A percentile compares a stretch with the other conserved stretches of the same genome.
Evolutionary conservation across 2,113 vertebrate genomes (phyloP).

Genomic region (Heterotilapia buettikoferi): DNA sequence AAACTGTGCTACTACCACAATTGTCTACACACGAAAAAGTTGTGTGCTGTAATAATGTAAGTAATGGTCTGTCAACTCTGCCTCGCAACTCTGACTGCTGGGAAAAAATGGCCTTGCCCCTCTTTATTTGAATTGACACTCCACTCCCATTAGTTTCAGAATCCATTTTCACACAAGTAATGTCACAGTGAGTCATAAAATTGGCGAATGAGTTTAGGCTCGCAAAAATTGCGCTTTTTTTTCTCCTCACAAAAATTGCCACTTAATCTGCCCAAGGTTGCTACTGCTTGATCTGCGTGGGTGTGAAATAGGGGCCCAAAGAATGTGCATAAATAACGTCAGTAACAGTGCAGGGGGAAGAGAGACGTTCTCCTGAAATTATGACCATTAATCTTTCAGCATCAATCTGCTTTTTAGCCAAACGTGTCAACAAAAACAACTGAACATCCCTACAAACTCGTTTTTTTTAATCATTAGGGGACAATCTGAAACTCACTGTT

Average conservation of each 20-base stretch:
- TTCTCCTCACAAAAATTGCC: not conserved
- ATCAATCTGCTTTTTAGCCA: not conserved
- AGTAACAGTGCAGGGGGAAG: not conserved
- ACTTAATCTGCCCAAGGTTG: not conserved
- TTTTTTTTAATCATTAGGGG: not conserved
- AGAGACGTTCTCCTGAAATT: not conserved
- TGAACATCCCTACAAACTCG: not conserved
- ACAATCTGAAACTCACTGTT: constrained; percentile 75
- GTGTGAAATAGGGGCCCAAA: not conserved
- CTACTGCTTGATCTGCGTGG: not conserved
- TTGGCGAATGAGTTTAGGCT: not conserved
- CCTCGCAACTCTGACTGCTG: not conserved
- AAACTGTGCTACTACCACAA: not conserved
- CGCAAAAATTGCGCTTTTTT: not conserved
- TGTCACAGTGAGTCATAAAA: not conserved
- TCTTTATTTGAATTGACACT: not conserved
- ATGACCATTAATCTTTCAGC: not conserved
- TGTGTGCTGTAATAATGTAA: not conserved
- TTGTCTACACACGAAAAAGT: not conserved
- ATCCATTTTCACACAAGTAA: not conserved
- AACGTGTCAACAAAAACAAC: not conserved
- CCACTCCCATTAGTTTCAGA: not conserved
- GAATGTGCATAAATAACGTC: not conserved
- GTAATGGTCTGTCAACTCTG: not conserved
- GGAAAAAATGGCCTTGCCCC: not conserved